These are phyloP conservation scores for Seriola dumerili DNA, from an alignment of 2,113 vertebrate species.

Conservation along the genomic window DNA sequence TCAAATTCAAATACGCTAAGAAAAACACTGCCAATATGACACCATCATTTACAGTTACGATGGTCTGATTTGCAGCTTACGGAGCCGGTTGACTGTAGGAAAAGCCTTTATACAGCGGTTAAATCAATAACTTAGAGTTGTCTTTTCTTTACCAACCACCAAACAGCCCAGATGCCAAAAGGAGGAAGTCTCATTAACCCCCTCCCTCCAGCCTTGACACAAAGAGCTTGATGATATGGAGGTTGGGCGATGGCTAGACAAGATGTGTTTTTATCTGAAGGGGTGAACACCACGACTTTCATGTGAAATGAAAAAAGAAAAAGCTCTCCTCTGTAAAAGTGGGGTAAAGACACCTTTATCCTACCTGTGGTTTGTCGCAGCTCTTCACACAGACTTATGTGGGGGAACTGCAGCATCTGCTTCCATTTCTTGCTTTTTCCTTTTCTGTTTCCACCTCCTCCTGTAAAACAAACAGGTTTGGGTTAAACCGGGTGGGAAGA, in stretches of 20 bases:
- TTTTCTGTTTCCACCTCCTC: conserved; percentile 95
- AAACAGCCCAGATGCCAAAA: not conserved
- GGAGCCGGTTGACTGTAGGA: not conserved
- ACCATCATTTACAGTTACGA: not conserved
- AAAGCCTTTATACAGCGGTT: not conserved
- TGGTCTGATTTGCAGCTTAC: not conserved
- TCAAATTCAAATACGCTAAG: no score
- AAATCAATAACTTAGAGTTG: not conserved
- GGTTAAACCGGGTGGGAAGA: not conserved
- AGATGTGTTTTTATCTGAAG: not conserved
- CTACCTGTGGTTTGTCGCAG: conserved; percentile 92
- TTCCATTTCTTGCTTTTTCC: conserved; percentile 99
- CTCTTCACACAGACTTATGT: conserved; percentile 96
- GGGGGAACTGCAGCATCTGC: conserved; percentile 99
- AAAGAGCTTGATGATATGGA: not conserved
- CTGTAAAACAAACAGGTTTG: conserved; percentile 77
- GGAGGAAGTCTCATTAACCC: not conserved
- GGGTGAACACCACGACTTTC: not conserved
- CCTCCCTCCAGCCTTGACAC: not conserved
- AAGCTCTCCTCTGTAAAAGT: rapidly evolving
- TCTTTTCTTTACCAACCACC: not conserved
- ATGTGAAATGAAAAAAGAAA: not conserved
- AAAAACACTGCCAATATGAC: not conserved
- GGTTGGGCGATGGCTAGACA: not conserved
- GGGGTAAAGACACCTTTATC: not conserved